Conservation (phyloP, 2,113 vertebrate genomes). For the Potamarius usumacintae region DNA sequence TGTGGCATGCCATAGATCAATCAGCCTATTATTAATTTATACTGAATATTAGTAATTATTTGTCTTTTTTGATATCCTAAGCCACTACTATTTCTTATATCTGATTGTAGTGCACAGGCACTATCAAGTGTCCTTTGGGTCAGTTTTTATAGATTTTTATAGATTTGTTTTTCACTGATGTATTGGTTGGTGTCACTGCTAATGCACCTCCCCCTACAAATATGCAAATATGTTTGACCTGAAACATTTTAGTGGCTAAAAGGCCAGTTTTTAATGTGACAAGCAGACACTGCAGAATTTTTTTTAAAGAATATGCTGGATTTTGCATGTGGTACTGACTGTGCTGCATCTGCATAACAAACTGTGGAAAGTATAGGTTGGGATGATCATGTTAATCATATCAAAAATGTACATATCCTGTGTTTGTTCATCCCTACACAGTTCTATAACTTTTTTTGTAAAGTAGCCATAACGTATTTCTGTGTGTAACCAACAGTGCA, state of each 20-base stretch:
- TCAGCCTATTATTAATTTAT: neutral
- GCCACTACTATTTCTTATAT: slow-evolving; percentile 16
- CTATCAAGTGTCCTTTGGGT: slow-evolving; percentile 1
- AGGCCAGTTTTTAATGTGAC: neutral
- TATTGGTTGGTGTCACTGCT: slow-evolving; percentile 14
- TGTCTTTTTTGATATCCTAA: slow-evolving; percentile 5
- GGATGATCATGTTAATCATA: neutral
- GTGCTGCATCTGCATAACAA: neutral
- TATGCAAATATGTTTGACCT: slow-evolving; percentile 43
- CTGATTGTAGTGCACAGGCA: slow-evolving; percentile 14
- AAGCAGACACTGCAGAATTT: slow-evolving; percentile 6
- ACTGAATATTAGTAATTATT: neutral
- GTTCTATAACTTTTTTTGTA: neutral
- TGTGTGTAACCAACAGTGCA: neutral
- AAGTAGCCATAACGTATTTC: neutral
- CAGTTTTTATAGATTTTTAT: slow-evolving; percentile 30
- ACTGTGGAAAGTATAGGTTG: neutral
- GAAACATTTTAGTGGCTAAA: slow-evolving; percentile 7
- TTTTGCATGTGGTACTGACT: slow-evolving; percentile 20
- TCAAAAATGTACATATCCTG: neutral
- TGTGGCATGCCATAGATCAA: slow-evolving; percentile 1
- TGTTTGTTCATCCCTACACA: slow-evolving; percentile 20
- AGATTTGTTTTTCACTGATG: slow-evolving; percentile 13
- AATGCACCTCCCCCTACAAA: slow-evolving; percentile 32
- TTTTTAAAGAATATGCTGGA: slow-evolving; percentile 25